These are phyloP conservation scores for Priocnemis perturbator DNA, from an alignment of 2,888 invertebrate genomes.

Conservation along the genomic window DNA sequence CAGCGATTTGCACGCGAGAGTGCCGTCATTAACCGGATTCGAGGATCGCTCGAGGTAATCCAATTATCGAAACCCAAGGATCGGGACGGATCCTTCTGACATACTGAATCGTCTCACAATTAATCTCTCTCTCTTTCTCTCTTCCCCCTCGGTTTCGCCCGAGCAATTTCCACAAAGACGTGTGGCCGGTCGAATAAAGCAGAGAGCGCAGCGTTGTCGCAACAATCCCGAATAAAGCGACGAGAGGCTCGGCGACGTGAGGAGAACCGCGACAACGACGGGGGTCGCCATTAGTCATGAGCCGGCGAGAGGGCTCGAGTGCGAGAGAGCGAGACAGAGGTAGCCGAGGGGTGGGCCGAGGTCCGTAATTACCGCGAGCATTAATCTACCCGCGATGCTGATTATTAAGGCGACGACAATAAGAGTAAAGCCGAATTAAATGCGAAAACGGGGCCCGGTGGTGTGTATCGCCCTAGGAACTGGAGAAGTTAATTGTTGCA, in stretches of 20 bases:
- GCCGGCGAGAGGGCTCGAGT: too few species aligned
- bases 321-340: constrained; percentile 11
- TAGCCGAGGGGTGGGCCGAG: constrained; percentile 15
- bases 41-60: constrained; percentile 5
- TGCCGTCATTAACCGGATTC: constrained; percentile 5
- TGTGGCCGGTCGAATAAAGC: neutral
- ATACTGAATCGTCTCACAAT: neutral
- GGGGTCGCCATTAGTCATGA: constrained; percentile 50
- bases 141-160: neutral
- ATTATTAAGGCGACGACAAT: constrained; percentile 63
- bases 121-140: neutral
- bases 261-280: constrained; percentile 32
- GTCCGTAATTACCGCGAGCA: constrained; percentile 49
- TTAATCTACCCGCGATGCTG: constrained; percentile 54
- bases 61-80: constrained; percentile 1
- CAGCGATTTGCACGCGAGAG: constrained; percentile 8
- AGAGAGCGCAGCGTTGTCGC: neutral
- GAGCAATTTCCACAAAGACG: neutral
- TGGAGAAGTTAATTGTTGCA: constrained; percentile 68
- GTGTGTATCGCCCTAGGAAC: constrained; percentile 55
- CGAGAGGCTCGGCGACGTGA: neutral
- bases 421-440: constrained; percentile 62
- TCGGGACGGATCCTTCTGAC: too few species aligned
- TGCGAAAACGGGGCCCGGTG: constrained; percentile 41
- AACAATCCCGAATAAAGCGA: neutral